These are phyloP conservation scores for Pemphredon lugubris DNA, from an alignment of 2,888 invertebrate genomes.

Conservation along the genomic window DNA sequence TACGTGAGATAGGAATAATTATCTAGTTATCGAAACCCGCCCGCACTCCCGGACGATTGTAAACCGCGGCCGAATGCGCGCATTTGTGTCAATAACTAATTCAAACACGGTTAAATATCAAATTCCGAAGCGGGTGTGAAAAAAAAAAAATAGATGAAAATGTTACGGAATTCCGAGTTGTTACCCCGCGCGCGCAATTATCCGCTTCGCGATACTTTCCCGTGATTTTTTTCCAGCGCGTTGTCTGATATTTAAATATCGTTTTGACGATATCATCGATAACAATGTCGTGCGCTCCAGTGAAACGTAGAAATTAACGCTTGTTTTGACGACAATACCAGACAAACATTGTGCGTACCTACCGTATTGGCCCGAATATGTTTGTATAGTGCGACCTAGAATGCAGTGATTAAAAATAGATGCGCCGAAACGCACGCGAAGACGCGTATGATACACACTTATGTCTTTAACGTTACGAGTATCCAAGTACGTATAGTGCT, in stretches of 20 bases:
- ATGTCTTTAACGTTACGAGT: too few species aligned
- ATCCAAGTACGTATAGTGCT: too few species aligned
- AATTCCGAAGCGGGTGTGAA: neutral
- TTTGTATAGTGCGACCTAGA: too few species aligned
- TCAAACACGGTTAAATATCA: slow-evolving; percentile 33
- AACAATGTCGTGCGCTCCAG: slow-evolving; percentile 20
- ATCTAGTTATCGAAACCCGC: slow-evolving; percentile 49
- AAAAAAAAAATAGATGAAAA: neutral
- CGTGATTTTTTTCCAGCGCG: neutral
- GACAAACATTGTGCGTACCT: too few species aligned
- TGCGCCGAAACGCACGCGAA: too few species aligned
- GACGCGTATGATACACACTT: too few species aligned
- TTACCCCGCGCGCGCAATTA: slow-evolving; percentile 35
- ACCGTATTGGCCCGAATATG: too few species aligned
- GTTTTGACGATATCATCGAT: slow-evolving; percentile 16
- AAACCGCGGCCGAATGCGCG: slow-evolving; percentile 12
- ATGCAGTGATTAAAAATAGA: too few species aligned
- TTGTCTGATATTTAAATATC: slow-evolving; percentile 19
- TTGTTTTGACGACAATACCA: too few species aligned
- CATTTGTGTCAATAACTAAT: slow-evolving; percentile 52
- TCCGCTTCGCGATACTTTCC: slow-evolving; percentile 32
- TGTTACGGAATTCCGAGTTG: slow-evolving; percentile 11
- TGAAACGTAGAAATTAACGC: slow-evolving; percentile 29
- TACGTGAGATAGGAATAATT: slow-evolving; percentile 55
- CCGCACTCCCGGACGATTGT: slow-evolving; percentile 33